A percentile compares a stretch with the other conserved stretches of the same genome.
These are phyloP conservation scores for Crotophaga sulcirostris DNA, from an alignment of 2,113 vertebrate species.

Conservation along the genomic window DNA sequence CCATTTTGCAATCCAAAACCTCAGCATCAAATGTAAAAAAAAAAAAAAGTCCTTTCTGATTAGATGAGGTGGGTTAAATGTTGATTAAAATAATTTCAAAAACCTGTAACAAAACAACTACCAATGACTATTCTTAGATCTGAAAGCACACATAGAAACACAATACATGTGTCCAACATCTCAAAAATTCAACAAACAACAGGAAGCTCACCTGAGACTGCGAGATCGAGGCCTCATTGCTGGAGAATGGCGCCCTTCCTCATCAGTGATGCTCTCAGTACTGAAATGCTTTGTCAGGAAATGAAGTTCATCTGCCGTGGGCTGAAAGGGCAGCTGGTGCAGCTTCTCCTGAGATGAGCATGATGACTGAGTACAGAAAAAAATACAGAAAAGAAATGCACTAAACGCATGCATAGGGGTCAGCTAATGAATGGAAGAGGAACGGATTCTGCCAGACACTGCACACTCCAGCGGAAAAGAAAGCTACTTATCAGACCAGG, in stretches of 20 bases:
- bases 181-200: neutral
- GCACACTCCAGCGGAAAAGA: constrained; percentile 21
- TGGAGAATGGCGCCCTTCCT: constrained; percentile 91
- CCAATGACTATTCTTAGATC: neutral
- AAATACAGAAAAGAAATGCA: constrained; percentile 71
- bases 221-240: constrained; percentile 93
- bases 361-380: constrained; percentile 92
- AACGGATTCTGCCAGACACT: constrained; percentile 37
- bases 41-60: too few relatives aligned
- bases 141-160: neutral
- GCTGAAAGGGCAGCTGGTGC: constrained; percentile 98
- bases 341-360: constrained; percentile 99
- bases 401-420: constrained; percentile 67
- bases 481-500: constrained; percentile 65
- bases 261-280: constrained; percentile 93
- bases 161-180: neutral
- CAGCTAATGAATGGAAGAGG: constrained; percentile 52
- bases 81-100: neutral
- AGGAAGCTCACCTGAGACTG: constrained; percentile 84
- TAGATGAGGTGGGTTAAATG: neutral
- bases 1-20: neutral
- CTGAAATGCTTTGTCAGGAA: constrained; percentile 99
- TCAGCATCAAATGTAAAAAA: neutral
- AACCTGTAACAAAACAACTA: neutral
- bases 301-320: constrained; percentile 95